Percentiles rank a stretch among this genome's conserved stretches.
phyloP scores from a whole-genome alignment of 2,113 vertebrate species.

The Cinclus cinclus region DNA sequence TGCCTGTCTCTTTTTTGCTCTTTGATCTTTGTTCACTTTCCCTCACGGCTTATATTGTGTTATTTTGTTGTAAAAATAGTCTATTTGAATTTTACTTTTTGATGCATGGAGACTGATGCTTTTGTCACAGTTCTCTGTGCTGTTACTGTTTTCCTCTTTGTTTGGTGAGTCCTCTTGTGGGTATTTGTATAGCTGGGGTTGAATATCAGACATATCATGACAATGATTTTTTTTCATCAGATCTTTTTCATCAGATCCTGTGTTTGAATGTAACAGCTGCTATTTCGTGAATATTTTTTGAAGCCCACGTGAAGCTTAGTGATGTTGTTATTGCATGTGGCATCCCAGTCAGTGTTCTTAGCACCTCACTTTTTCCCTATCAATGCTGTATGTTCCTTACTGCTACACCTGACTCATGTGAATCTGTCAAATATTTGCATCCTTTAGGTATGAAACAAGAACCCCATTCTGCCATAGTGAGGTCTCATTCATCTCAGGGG shows the following conservation, averaged over 20 bases:
- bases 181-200: background rate
- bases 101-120: background rate
- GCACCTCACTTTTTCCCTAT: background rate
- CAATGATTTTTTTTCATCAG: background rate
- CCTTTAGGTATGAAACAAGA: background rate
- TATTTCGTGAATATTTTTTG: background rate
- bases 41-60: background rate
- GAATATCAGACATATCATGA: background rate
- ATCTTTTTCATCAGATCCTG: background rate
- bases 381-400: background rate
- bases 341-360: background rate
- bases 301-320: background rate
- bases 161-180: background rate
- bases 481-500: background rate
- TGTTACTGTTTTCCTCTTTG: background rate
- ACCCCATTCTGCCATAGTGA: background rate
- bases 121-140: background rate
- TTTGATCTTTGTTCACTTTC: conserved; percentile 27
- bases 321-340: background rate
- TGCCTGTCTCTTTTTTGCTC: conserved; percentile 19
- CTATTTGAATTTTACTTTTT: background rate
- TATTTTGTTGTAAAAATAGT: conserved; percentile 7
- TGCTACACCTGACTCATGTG: background rate
- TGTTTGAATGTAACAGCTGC: background rate
- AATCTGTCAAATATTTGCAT: background rate